Conservation (phyloP, 2,113 vertebrate genomes). For the Antechinus stuartii region DNA sequence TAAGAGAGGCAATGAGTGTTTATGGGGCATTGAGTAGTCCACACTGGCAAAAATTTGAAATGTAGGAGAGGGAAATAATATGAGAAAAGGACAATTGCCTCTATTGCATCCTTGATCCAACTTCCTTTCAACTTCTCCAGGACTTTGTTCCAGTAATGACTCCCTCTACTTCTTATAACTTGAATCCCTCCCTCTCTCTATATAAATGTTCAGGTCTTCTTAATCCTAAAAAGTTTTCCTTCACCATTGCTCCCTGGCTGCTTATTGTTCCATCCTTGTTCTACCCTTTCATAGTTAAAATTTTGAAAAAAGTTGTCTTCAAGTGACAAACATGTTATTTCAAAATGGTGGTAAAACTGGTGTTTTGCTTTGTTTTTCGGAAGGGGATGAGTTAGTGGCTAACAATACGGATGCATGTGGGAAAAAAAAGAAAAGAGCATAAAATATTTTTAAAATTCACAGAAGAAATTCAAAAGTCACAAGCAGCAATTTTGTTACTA, state of each 20-base stretch:
- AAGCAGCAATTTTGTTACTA: not conserved
- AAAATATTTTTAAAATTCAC: not conserved
- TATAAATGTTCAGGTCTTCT: not conserved
- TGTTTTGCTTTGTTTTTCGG: not conserved
- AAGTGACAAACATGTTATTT: not conserved
- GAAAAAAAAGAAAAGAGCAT: not conserved
- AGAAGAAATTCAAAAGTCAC: not conserved
- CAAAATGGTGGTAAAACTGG: not conserved
- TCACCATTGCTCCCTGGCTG: not conserved
- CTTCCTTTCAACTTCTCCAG: not conserved
- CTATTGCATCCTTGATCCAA: not conserved
- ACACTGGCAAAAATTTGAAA: not conserved
- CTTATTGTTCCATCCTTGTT: not conserved
- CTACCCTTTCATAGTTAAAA: not conserved
- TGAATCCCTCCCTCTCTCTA: not conserved
- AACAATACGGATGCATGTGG: not conserved
- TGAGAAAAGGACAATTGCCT: not conserved
- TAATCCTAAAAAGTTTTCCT: not conserved
- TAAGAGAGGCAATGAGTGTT: not conserved
- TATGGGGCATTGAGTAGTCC: not conserved
- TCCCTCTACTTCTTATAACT: not conserved
- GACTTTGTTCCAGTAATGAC: not conserved
- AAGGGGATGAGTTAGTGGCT: not conserved
- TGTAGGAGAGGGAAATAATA: not conserved
- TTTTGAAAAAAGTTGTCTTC: not conserved